Evolutionary conservation across 2,888 invertebrate species (phyloP), one percentile per base, ranked within the genome.

Genomic region (Papilio elwesi): DNA sequence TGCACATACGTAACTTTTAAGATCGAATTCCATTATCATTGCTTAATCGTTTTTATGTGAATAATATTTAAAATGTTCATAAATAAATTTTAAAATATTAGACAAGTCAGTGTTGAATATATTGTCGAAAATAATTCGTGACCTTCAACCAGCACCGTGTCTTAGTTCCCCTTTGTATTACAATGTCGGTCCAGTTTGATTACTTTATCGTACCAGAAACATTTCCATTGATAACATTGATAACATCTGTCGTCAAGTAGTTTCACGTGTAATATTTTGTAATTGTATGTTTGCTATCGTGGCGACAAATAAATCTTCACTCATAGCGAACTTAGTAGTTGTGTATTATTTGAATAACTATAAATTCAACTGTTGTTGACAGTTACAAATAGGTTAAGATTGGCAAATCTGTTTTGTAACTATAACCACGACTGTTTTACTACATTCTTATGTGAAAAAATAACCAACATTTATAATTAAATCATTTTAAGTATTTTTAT

Each of bases 151-250:
- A 55, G 26, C 26, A 68, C 55, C 26, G 26, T 26, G 26, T 26
- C 48, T 49, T 59, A 15, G 38, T 65, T 51, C 65, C 49, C 26
- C 49, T 51, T 65, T 65, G 51, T 65, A 36, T 49, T 26, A 52
- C 51, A 65, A 26, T 49, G 65, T 65, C 36, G 49, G 65, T 65
- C 36, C 65, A 65, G n/a, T 65, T 65, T 65, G 51, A 65, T 65
- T 65, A 65, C 26, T 51, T 65, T 51, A 65, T 65, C 65, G n/a
- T 51, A 65, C 65, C 51, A 65, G 65, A 51, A 51, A 65, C 65
- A 65, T 65, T 65, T 65, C 65, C 65, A 65, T 49, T 51, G 65
- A 65, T 65, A 65, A 65, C 9, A 36, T 65, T 48, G 48, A 49
- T 65, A 49, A 51, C 49, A 51, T 65, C 65, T 65, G 65, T 65